A percentile compares a stretch with the other conserved stretches of the same genome.
These are phyloP conservation scores for Poeciliopsis infans DNA, from an alignment of 2,797 vertebrate genomes.

Conservation along the genomic window DNA sequence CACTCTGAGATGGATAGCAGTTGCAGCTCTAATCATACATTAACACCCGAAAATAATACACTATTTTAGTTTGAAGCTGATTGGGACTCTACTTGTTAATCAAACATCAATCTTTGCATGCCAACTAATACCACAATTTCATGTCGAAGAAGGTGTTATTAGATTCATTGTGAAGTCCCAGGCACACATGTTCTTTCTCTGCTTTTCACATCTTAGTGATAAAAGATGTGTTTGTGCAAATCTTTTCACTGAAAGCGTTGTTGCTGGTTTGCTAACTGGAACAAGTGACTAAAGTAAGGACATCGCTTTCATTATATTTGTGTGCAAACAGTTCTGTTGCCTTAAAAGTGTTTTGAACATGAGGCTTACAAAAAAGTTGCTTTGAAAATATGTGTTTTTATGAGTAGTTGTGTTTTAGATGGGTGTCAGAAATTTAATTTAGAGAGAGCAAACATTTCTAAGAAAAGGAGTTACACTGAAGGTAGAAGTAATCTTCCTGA, in stretches of 20 bases:
- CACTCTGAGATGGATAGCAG: constrained; percentile 62
- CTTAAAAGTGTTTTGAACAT: constrained; percentile 24
- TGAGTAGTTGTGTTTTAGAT: constrained; percentile 14
- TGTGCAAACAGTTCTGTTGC: constrained; percentile 31
- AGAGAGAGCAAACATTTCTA: constrained; percentile 32
- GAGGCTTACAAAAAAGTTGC: constrained; percentile 8
- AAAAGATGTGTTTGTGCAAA: constrained; percentile 33
- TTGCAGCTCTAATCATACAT: constrained; percentile 66
- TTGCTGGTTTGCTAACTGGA: constrained; percentile 12
- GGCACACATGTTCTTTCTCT: constrained; percentile 14
- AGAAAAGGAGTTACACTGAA: constrained; percentile 25
- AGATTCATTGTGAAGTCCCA: constrained; percentile 47
- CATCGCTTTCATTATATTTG: constrained; percentile 58
- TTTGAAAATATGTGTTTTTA: constrained; percentile 20
- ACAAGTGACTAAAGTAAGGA: constrained; percentile 56
- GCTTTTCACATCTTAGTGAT: constrained; percentile 37
- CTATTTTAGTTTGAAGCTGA: constrained; percentile 48
- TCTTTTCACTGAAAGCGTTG: constrained; percentile 26
- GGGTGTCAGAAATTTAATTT: constrained; percentile 24
- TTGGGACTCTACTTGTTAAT: constrained; percentile 42
- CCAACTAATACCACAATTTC: constrained; percentile 60
- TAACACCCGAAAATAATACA: constrained; percentile 55
- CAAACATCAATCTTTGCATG: constrained; percentile 60
- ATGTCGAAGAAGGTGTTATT: constrained; percentile 56
- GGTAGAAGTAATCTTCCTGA: constrained; percentile 41